Conservation (phyloP, 1,140 invertebrate genomes). For the Drosophila ambigua region DNA sequence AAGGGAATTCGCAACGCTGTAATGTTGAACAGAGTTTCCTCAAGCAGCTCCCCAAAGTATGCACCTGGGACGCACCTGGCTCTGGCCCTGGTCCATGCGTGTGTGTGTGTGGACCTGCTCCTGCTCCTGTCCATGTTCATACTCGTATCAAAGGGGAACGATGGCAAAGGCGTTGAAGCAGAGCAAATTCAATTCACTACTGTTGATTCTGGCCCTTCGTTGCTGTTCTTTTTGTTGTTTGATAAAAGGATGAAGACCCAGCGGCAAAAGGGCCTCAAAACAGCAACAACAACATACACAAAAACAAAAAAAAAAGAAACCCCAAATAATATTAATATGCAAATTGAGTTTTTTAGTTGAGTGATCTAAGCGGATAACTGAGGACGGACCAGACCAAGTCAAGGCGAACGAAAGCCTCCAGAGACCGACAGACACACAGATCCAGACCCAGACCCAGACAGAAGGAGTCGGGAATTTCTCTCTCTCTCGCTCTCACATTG, state of each 20-base stretch:
- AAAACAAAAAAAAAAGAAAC: conserved; percentile 61
- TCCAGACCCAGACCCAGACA: conserved; percentile 1
- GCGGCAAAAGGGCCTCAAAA: conserved; percentile 32
- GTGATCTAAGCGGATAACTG: conserved; percentile 83
- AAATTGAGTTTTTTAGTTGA: conserved; percentile 83
- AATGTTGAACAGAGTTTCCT: conserved; percentile 35
- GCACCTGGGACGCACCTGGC: conserved; percentile 52
- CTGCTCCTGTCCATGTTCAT: conserved; percentile 7
- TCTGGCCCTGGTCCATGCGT: conserved; percentile 19
- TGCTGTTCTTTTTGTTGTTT: conserved; percentile 62
- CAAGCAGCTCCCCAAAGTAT: conserved; percentile 44
- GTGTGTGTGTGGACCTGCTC: conserved; percentile 4
- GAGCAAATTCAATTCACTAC: conserved; percentile 79
- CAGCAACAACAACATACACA: conserved; percentile 1
- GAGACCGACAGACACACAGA: conserved; percentile 26
- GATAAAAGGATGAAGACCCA: conserved; percentile 63
- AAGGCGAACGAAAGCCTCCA: conserved; percentile 36
- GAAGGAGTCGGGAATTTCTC: conserved; percentile 4
- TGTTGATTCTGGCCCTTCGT: conserved; percentile 63
- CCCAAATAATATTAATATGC: conserved; percentile 83
- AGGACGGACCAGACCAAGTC: conserved; percentile 33
- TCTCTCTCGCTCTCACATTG: conserved; percentile 11
- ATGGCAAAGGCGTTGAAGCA: conserved; percentile 74
- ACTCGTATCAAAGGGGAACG: conserved; percentile 65
- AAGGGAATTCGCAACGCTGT: neutral